Base-by-base conservation (phyloP, 92 coral and sea anemone genomes). In the Heteractis magnifica region DNA sequence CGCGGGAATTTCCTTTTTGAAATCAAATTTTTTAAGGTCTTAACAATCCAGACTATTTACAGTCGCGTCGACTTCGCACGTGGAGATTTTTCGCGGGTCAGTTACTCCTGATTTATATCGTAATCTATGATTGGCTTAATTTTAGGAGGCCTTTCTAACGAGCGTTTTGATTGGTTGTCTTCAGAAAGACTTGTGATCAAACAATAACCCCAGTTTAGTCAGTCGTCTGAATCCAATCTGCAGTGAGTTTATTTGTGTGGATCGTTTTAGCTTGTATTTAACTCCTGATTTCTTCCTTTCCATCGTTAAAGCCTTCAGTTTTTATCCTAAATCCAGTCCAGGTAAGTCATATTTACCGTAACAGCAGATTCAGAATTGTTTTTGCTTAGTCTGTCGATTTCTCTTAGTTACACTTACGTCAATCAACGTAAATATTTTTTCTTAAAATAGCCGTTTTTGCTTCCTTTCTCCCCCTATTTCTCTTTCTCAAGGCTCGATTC, bases 1-100 rank as follows among this genome's bases (percentile, higher is more conserved):
- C 2, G 68, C 62, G 51, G 52, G 15, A 34, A 10, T 50, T 68
- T 20, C 49, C 18, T 14, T 20, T 26, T 21, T 4, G 26, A 62
- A 62, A 10, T 10, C 50, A 7, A n/a, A 2, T 8, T 68, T 20
- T 10, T 21, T 6, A 4, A 26, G 76, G 10, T 71, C 8, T 50
- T 20, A 14, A 6, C 14, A 4, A 4, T n/a, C 48, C 59, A 49
- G 79, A 50, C 79, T 81, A 81, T 81, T 81, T 51, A 81, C 77
- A 65, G 52, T 79, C 16, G 49, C 8, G 81, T 50, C 21, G 2
- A 60, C 12, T 18, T 48, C 73, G 84, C 84, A 81, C 84, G 84
- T 81, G 84, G 84, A 81, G 59, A 62, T 65, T 20, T 44, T 81
- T 65, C 84, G 84, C 77, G 84, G 84, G 65, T 81, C 76, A 64